Base-by-base conservation (phyloP, 1,140 invertebrate genomes). In the Plodia interpunctella region DNA sequence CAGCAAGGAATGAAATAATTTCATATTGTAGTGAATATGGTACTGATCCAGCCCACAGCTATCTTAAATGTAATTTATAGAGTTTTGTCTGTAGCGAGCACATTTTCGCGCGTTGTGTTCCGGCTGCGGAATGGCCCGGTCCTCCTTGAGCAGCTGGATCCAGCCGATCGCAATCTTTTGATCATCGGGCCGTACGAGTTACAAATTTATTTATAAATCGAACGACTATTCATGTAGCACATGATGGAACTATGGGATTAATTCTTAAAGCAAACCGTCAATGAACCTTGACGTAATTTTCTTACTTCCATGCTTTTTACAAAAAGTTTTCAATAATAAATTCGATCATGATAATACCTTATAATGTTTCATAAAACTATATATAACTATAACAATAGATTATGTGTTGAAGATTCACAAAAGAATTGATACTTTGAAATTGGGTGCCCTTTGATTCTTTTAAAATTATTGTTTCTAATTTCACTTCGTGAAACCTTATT, bases 121-220 rank as follows among this genome's bases (percentile, higher is more conserved):
- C 85, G 85, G 85, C 78, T 83, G 69, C 73, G 75, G 70, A 85
- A 85, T 81, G 74, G 78, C 70, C 85, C 74, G 78, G 85, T 88
- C 85, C 80, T 82, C 85, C 85, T 87, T 88, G 85, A 88, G 80
- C 66, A 68, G 70, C 65, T 74, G 75, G 66, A 69, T 72, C 70
- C 69, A 11, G 76, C 68, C 66, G 70, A 70, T 72, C 70, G 70
- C 78, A 78, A 77, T 84, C 77, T 84, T 79, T 79, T 76, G 69
- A 83, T 78, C 78, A 79, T 83, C 80, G 70, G 18, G 13, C 13
- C 38, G 5, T 44, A 15, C 38, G 15, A 3, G 38, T 17, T 44
- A 44, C n/a, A 44, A 44, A 44, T 15, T 44, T 44, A 44, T 44
- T 44, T 44, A 44, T 15, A 44, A 44, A 44, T 44, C 32, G 38